Percentiles rank a stretch among this genome's conserved stretches.
These are phyloP conservation scores for Meiosimyza decipiens DNA, from an alignment of 2,888 invertebrate genomes.

Conservation along the genomic window DNA sequence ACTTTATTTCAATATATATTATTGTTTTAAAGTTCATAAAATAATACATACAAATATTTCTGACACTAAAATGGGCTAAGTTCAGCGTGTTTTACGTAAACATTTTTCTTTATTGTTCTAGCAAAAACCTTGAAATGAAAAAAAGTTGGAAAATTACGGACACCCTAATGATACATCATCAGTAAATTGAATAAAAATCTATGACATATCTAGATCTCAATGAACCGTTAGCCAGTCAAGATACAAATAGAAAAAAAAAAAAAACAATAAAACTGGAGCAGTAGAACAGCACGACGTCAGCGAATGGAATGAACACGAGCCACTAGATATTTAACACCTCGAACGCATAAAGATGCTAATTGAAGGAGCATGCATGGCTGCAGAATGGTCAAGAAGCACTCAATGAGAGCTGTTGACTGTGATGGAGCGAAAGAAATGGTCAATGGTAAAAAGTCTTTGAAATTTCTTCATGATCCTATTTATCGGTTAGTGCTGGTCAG, in stretches of 20 bases:
- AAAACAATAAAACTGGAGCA: constrained; percentile 41
- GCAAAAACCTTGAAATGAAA: too few species aligned
- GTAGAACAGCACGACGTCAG: constrained; percentile 34
- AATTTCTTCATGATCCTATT: constrained; percentile 22
- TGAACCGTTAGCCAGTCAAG: constrained; percentile 19
- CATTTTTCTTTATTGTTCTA: too few species aligned
- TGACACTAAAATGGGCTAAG: too few species aligned
- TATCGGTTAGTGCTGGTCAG: constrained; percentile 31
- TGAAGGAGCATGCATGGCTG: constrained; percentile 37
- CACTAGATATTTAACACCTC: neutral
- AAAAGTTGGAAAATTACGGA: too few species aligned
- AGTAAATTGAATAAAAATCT: too few species aligned
- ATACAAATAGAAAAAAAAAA: neutral
- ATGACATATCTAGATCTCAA: neutral
- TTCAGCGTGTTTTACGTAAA: too few species aligned
- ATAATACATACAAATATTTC: too few species aligned
- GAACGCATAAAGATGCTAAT: constrained; percentile 36
- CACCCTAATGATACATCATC: too few species aligned
- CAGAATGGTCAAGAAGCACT: constrained; percentile 7
- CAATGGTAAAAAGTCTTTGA: neutral
- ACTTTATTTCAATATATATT: too few species aligned
- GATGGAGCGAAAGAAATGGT: neutral
- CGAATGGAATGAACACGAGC: neutral
- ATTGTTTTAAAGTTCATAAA: too few species aligned
- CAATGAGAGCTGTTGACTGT: neutral